Conservation (phyloP, 2,888 invertebrate genomes). For the Thecophora atra region DNA sequence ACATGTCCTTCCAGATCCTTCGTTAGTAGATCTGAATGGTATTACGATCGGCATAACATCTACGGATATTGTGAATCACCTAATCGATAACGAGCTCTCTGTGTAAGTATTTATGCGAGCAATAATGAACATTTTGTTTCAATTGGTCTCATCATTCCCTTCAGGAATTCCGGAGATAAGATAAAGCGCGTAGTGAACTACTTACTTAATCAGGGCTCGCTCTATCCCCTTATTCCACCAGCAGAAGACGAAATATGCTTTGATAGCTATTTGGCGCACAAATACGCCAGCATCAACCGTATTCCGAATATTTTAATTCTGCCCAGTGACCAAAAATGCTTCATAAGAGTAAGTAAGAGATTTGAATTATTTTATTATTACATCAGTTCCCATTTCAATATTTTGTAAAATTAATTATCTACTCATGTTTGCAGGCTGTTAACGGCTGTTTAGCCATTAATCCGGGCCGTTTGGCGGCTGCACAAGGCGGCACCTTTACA, state of each 20-base stretch:
- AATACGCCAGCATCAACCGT: constrained; percentile 75
- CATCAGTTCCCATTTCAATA: too few species aligned
- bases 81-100: constrained; percentile 81
- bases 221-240: constrained; percentile 85
- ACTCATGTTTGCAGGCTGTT: constrained; percentile 70
- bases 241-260: constrained; percentile 71
- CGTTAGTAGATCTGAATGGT: constrained; percentile 79
- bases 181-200: constrained; percentile 79
- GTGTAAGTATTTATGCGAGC: constrained; percentile 68
- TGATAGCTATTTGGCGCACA: constrained; percentile 78
- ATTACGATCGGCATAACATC: constrained; percentile 82
- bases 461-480: constrained; percentile 84
- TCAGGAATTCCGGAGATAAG: constrained; percentile 72
- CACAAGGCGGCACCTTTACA: constrained; percentile 81
- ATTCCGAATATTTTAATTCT: constrained; percentile 85
- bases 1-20: constrained; percentile 82
- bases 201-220: constrained; percentile 79
- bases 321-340: constrained; percentile 86
- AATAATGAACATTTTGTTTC: background rate
- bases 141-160: background rate
- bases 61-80: constrained; percentile 83
- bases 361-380: too few species aligned
- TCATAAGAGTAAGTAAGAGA: constrained; percentile 73
- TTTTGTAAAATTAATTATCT: too few species aligned
- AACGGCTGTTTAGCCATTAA: constrained; percentile 84